These are phyloP conservation scores for Molothrus ater DNA, from an alignment of 2,797 vertebrate species.

Conservation along the genomic window DNA sequence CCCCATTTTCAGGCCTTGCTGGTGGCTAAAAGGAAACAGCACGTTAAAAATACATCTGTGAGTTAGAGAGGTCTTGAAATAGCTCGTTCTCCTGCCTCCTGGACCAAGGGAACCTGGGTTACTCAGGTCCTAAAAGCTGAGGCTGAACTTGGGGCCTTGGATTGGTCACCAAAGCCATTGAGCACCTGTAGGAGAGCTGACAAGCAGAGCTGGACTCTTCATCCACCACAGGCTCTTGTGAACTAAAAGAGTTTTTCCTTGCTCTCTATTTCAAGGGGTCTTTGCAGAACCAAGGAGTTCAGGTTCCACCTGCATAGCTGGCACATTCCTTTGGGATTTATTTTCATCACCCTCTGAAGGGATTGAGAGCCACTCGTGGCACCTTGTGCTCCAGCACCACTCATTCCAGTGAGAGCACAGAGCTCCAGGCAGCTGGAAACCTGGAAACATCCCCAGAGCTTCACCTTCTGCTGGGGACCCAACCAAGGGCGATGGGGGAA, in stretches of 20 bases:
- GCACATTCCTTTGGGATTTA: background rate
- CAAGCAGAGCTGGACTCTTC: background rate
- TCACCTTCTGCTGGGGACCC: background rate
- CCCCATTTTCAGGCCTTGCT: background rate
- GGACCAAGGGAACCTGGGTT: background rate
- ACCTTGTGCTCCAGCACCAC: background rate
- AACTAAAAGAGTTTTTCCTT: background rate
- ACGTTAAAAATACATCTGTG: background rate
- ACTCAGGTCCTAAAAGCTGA: background rate
- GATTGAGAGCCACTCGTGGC: fast-evolving
- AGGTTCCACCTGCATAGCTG: background rate
- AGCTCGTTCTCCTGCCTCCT: background rate
- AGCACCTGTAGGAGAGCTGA: background rate
- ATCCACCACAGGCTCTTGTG: background rate
- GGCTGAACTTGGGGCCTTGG: fast-evolving
- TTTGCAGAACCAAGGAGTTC: background rate
- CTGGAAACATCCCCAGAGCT: background rate
- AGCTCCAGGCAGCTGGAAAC: background rate
- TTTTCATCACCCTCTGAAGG: background rate
- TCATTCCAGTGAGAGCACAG: fast-evolving
- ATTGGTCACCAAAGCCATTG: background rate
- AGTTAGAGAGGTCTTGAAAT: background rate
- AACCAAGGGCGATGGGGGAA: background rate
- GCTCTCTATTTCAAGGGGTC: background rate
- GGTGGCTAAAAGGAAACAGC: background rate